These are phyloP conservation scores for Pseudomyrmex gracilis DNA, from an alignment of 1,140 invertebrate genomes.

Conservation along the genomic window DNA sequence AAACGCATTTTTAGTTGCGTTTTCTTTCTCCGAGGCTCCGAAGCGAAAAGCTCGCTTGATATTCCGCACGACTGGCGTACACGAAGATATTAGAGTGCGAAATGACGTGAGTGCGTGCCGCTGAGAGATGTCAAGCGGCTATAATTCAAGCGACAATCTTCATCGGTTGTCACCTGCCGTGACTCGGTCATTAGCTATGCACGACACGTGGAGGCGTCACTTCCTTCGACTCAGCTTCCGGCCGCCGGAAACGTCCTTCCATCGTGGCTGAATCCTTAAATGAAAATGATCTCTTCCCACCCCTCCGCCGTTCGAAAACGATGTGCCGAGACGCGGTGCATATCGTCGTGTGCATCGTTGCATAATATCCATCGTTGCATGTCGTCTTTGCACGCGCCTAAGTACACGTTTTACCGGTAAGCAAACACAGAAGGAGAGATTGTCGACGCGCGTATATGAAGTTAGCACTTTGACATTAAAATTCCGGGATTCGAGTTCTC, in stretches of 20 bases:
- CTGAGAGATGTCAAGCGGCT: conserved; percentile 16
- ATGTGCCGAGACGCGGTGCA: background rate
- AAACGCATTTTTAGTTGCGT: too few species aligned
- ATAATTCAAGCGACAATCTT: conserved; percentile 40
- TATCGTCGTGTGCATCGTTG: conserved; percentile 13
- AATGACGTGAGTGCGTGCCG: background rate
- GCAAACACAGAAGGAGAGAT: too few species aligned
- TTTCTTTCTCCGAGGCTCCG: background rate
- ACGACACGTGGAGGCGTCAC: conserved; percentile 73
- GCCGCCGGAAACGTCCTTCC: conserved; percentile 82
- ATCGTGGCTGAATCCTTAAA: conserved; percentile 80
- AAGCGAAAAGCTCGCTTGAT: background rate
- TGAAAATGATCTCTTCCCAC: conserved; percentile 69
- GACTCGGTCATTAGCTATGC: conserved; percentile 74
- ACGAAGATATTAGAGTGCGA: conserved; percentile 9
- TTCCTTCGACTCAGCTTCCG: conserved; percentile 80
- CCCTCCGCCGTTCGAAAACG: conserved; percentile 8
- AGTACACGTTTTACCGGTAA: too few species aligned
- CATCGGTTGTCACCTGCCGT: conserved; percentile 59
- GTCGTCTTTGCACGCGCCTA: too few species aligned
- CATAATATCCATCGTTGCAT: conserved; percentile 17
- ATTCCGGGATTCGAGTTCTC: too few species aligned
- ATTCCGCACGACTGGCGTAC: conserved; percentile 30
- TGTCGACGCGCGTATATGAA: too few species aligned
- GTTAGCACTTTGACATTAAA: too few species aligned